A percentile compares a stretch with the other conserved stretches of the same genome.
These are phyloP conservation scores for Cryptoleucopteryx plumbea DNA, from an alignment of 2,113 vertebrate species.

Conservation along the genomic window DNA sequence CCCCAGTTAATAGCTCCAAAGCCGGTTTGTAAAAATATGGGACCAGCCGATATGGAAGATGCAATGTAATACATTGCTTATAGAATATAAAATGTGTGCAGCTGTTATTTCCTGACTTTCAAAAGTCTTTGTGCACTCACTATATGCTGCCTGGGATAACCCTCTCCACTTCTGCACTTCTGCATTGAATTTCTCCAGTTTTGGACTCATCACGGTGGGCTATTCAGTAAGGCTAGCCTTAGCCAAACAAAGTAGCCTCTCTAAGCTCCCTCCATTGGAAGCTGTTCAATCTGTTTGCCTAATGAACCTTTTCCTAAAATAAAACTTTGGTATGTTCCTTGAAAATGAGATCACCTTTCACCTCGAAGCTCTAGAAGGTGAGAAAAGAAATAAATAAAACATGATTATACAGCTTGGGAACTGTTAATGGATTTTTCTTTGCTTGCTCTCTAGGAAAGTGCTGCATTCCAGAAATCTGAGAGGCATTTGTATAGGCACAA, in stretches of 20 bases:
- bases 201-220: neutral
- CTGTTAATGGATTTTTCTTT: neutral
- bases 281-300: neutral
- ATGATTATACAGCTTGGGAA: neutral
- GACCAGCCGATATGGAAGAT: neutral
- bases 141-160: neutral
- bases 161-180: neutral
- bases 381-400: slow-evolving; percentile 14
- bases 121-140: neutral
- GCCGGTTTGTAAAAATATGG: neutral
- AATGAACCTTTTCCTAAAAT: neutral
- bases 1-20: neutral
- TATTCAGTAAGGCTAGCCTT: neutral
- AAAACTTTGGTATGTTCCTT: neutral
- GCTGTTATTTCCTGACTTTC: neutral
- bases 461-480: neutral
- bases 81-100: neutral
- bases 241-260: neutral
- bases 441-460: neutral
- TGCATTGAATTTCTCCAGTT: neutral
- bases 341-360: neutral
- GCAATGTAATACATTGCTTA: neutral
- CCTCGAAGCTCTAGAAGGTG: neutral
- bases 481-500: neutral
- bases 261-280: neutral